Base-by-base conservation (phyloP, 2,797 vertebrate genomes). In the Sebastes nivosus region DNA sequence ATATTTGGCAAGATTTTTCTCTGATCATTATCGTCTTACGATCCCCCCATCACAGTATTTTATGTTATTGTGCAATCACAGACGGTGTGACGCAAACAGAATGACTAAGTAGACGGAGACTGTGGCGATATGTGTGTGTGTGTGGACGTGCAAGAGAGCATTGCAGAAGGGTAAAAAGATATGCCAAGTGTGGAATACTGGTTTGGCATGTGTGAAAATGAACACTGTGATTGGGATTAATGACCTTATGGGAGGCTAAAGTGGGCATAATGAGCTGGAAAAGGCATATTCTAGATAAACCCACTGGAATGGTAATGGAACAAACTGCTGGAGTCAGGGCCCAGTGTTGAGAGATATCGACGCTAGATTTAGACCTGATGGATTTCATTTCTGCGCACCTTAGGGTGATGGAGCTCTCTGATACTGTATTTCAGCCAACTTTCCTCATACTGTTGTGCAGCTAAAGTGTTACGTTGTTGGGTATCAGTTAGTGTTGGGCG, bases 201-300 rank as follows among this genome's bases (percentile, higher is more conserved):
- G 87, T 83, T 89, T 95, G 93, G 92, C 92, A 90, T 92, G 91
- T 94, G 91, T 90, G 92, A 91, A 94, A 94, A 92, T 93, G 93
- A 94, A 93, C 90, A 93, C 84, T 76, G 83, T 94, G 90, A 95
- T 95, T 93, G 90, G 93, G 91, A 95, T 95, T 94, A 95, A 95
- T 94, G 93, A 94, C 92, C 87, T 95, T 92, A 93, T 90, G 88
- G 89, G 87, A 91, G 81, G 50, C 88, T 88, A 94, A 94, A 94
- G 94, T 94, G 91, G 87, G 83, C 90, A 92, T 93, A 94, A 95
- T 95, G 93, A 92, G 92, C 88, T 94, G 91, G 89, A 94, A 95
- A 94, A 93, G 92, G 92, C 89, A 92, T 91, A 92, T 94, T 95
- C 84, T 90, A 90, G 92, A 93, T 93, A 91, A 91, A 93, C 85